Evolutionary conservation across 2,113 vertebrate species (phyloP).

Genomic region (Pseudorectes ferrugineus): DNA sequence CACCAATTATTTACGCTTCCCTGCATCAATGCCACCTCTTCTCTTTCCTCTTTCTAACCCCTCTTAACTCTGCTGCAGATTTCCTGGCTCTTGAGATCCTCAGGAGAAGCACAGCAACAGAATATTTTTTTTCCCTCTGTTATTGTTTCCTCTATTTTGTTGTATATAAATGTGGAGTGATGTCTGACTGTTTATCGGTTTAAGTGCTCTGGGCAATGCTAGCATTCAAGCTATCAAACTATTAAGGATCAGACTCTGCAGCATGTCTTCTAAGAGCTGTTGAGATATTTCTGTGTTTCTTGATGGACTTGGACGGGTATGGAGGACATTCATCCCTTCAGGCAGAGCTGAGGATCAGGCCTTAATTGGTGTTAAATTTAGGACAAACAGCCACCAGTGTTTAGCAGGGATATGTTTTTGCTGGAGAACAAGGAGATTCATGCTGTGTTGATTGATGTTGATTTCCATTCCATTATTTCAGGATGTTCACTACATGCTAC

Average conservation of each 20-base stretch:
- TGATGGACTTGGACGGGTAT: neutral
- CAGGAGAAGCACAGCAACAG: neutral
- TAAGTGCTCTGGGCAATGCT: neutral
- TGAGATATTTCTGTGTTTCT: neutral
- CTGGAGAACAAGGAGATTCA: slow-evolving; percentile 9
- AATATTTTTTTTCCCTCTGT: neutral
- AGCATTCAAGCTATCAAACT: neutral
- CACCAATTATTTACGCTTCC: neutral
- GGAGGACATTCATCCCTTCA: slow-evolving; percentile 33
- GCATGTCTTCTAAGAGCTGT: neutral
- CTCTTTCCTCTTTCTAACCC: neutral
- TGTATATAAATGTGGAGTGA: neutral
- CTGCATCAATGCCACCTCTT: neutral
- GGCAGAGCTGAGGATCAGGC: slow-evolving; percentile 30
- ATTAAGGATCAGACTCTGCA: neutral
- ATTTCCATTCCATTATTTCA: slow-evolving; percentile 57
- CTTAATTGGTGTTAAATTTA: slow-evolving; percentile 57
- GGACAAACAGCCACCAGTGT: slow-evolving; percentile 25
- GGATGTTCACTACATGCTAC: slow-evolving; percentile 24
- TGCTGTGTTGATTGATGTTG: slow-evolving; percentile 61
- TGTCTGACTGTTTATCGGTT: neutral
- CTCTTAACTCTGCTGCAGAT: neutral
- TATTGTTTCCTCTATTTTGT: neutral
- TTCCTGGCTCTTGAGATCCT: neutral
- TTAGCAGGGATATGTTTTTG: slow-evolving; percentile 21